These are phyloP conservation scores for Drosophila kambysellisi DNA, from an alignment of 2,888 invertebrate species.

Conservation along the genomic window DNA sequence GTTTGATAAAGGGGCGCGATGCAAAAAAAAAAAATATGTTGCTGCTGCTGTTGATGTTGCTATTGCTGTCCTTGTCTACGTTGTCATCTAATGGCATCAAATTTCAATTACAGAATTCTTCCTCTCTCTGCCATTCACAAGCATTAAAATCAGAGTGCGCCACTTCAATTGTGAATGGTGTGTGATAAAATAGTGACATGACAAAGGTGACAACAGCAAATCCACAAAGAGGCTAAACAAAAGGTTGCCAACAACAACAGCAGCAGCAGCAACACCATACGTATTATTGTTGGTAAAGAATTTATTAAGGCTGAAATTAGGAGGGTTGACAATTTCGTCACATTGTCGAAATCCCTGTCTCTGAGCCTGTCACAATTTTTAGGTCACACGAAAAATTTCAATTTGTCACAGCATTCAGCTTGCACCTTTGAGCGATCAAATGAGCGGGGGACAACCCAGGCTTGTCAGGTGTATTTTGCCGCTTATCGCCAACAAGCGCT, in stretches of 20 bases:
- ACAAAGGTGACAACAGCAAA: constrained; percentile 75
- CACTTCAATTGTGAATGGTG: constrained; percentile 45
- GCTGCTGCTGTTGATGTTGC: constrained; percentile 39
- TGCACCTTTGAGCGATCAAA: constrained; percentile 21
- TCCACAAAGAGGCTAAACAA: constrained; percentile 78
- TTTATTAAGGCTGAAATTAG: constrained; percentile 75
- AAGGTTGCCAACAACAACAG: constrained; percentile 50
- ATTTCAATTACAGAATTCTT: constrained; percentile 83
- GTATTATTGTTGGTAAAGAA: constrained; percentile 57
- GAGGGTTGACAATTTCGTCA: constrained; percentile 79
- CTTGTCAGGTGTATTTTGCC: constrained; percentile 19
- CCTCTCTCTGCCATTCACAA: constrained; percentile 48
- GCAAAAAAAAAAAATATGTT: constrained; percentile 36
- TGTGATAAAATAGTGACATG: constrained; percentile 74
- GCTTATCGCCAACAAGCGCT: not conserved
- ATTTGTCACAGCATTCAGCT: constrained; percentile 50
- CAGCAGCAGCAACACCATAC: constrained; percentile 26
- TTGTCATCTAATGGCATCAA: constrained; percentile 81
- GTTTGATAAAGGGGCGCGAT: constrained; percentile 40
- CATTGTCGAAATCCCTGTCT: constrained; percentile 51
- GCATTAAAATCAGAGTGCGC: constrained; percentile 51
- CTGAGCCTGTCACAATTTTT: constrained; percentile 32
- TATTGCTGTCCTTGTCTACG: constrained; percentile 36
- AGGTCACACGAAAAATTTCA: constrained; percentile 34
- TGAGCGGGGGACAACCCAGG: not conserved